Evolutionary conservation across 2,113 vertebrate genomes (phyloP), one percentile per base, ranked within the genome.

Genomic region (Myodes glareolus): DNA sequence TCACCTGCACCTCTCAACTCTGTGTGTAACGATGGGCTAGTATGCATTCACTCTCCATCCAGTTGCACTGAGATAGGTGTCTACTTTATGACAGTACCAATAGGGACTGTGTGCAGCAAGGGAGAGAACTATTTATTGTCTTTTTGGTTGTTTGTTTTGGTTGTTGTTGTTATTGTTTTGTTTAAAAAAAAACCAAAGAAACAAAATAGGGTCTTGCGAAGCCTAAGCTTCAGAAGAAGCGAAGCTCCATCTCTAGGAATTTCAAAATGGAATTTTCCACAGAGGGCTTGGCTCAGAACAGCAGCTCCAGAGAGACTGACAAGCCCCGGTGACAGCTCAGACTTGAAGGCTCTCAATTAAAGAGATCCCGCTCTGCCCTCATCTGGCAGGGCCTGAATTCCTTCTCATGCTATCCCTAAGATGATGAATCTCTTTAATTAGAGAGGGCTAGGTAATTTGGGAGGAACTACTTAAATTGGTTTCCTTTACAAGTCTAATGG

Each of bases 291-390:
- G 50, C 27, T 23, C 14, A n/a, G 65, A 75, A 72, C 0, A 90
- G 58, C 94, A 95, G 95, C 86, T 92, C 72, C 75, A 86, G 29
- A 50, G 50, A 67, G 76, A 97, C 0, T 94, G 95, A 94, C 96
- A 91, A 39, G 67, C 70, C 39, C 86, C 89, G 81, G 72, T 94
- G 97, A 87, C 67, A 92, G 91, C 82, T 47, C 85, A 90, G 82
- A 94, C 70, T 33, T 73, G 86, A 96, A 94, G 68, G 52, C 91
- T 96, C 87, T 92, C 88, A 72, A 86, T 96, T 92, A 94, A 94
- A 97, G 91, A 97, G 92, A 98, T 89, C 97, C 90, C 81, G 95
- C 39, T 94, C 96, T 98, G 97, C 97, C 97, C 97, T 97, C 97
- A 55, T 97, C 97, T 97, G 97, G 97, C 73, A 90, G 89, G 96